Evolutionary conservation across 2,113 vertebrate genomes (phyloP).

Genomic region (Leptocoma aspasia): DNA sequence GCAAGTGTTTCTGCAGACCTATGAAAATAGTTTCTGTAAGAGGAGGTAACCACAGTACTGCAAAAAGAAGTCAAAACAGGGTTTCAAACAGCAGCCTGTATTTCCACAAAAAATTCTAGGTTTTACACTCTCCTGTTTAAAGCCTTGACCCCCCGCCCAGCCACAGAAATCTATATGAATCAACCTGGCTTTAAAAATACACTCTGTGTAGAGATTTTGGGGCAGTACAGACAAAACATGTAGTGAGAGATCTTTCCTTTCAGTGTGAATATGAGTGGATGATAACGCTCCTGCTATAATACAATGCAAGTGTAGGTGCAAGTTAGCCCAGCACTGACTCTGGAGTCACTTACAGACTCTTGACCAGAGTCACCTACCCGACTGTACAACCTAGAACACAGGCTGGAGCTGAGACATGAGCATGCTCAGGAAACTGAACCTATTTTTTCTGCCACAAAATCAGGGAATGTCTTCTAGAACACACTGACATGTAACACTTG

Average conservation of each 20-base stretch:
- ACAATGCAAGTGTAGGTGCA: background rate
- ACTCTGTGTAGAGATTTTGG: background rate
- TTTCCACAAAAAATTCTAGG: background rate
- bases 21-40: background rate
- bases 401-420: background rate
- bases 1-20: background rate
- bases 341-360: background rate
- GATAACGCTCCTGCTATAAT: background rate
- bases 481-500: accelerated
- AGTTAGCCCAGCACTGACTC: background rate
- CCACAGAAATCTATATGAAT: background rate
- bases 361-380: background rate
- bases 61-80: background rate
- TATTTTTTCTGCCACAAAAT: background rate
- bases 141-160: background rate
- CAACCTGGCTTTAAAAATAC: background rate
- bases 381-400: background rate
- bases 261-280: background rate
- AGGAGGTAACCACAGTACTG: background rate
- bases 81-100: background rate
- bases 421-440: background rate
- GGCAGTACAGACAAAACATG: background rate
- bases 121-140: background rate
- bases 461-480: background rate
- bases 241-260: background rate